Base-by-base conservation (phyloP, 2,888 invertebrate genomes). In the Meliscaeva auricollis region DNA sequence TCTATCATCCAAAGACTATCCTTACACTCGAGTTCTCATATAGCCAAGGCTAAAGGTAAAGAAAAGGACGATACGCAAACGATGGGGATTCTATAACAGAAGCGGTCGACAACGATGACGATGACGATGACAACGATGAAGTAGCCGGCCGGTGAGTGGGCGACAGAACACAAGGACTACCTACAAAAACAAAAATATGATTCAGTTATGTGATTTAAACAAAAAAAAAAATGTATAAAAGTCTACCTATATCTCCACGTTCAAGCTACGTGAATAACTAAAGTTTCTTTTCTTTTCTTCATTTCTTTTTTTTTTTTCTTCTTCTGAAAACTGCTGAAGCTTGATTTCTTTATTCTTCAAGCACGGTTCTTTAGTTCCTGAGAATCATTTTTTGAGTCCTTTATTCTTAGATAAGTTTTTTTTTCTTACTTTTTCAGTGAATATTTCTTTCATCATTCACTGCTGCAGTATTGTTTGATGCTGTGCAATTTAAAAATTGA, bases 381-480 rank as follows among this genome's bases (percentile, higher is more conserved):
- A 46, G 46, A 78, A 50, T 70, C 78, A 74, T 83, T 78, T 78
- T 72, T 82, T 54, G 64, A 75, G 69, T 84, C 44, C 58, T 74
- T 83, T 46, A 69, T 77, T 66, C 22, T 50, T 70, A 32, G 0
- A 15, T 32, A 15, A 7, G 17, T 15, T 60, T 44, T 73, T 73
- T 30, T 48, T 74, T 48, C 17, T 64, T 11, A 1, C 26, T 26
- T 46, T 66, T 3, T 17, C 56, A 17, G 32, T 13, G 17, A 38
- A 38, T 22, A 60, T 22, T 41, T 60, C 41, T 56, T 17, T 17
- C 3, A 35, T 41, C 38, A 58, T 58, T 35, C 20, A 22, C 22
- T 13, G 13, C 13, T 38, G 35, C 35, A 58, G 17, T 58, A 35
- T 26, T 35, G n/a, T n/a, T n/a, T n/a, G n/a, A n/a, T n/a, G n/a